Base-by-base conservation (phyloP, 2,888 invertebrate genomes). In the Ommatoiulus sabulosus region DNA sequence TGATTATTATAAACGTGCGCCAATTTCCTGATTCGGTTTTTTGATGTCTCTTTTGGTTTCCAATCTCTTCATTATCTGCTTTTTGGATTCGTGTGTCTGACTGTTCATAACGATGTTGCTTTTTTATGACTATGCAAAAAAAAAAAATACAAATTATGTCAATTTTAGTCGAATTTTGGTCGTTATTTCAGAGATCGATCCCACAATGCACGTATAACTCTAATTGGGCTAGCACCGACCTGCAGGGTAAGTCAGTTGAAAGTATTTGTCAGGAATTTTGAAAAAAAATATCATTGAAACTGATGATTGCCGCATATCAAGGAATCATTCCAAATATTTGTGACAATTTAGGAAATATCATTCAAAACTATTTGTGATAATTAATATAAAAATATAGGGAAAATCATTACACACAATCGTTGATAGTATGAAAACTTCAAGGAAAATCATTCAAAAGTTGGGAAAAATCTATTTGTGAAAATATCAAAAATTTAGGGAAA, bases 81-180 rank as follows among this genome's bases (percentile, higher is more conserved):
- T 80, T 80, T 80, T 80, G 24, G 35, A 80, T 80, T 43, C 35
- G 80, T 80, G 80, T 80, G 80, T 80, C 35, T 35, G 35, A 43
- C 80, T 80, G 80, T 35, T 72, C 35, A 35, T 35, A 72, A 72
- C 24, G 24, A 24, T 72, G 72, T 24, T 63, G 63, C 63, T 63
- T 80, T 80, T 80, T 80, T 80, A 80, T 80, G 80, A 80, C 80
- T 80, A 80, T 80, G 80, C 80, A 80, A 80, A 80, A 80, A 80
- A 80, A 80, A 80, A 57, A 57, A 17, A 57, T 57, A 63, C n/a
- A 24, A 24, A 80, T 43, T 80, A 80, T 80, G 80, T 35, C 35
- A 80, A 80, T 80, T 80, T 24, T 35, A 12, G 15, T 80, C 15
- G 80, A 15, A 43, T 35, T 80, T 20, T 72, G 20, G 20, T 72